Evolutionary conservation across 2,797 vertebrate genomes (phyloP), one percentile per base, ranked within the genome.

Genomic region (Ctenopoma multispine): DNA sequence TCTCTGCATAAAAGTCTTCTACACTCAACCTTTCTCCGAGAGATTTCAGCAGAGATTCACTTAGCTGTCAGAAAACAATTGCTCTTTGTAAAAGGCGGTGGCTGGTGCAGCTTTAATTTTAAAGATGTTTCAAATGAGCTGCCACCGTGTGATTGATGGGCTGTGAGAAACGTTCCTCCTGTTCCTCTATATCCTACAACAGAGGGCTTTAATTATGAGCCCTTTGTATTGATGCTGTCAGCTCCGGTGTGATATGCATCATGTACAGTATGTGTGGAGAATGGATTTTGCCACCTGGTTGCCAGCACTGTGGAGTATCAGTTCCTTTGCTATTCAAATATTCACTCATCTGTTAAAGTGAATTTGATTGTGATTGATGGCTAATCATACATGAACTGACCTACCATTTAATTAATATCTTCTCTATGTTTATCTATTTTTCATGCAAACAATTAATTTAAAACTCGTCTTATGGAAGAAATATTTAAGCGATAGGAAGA

Each of bases 41-140:
- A 76, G 75, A 81, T 84, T 86, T 87, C 84, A 75, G 71, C 69
- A 43, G 76, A 91, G 87, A 94, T 92, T 89, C 82, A 77, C 84
- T 75, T 64, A 61, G 81, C 87, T 87, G 87, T 89, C 88, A 89
- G 71, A 89, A 89, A 90, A 91, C 90, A 91, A 90, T 86, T 77
- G 88, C 61, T 87, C 80, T 84, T 80, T 81, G 79, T 87, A 80
- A 82, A 87, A 89, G 78, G 61, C 66, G 24, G 62, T 49, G 80
- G 72, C 84, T 84, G 86, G 75, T 70, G 82, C 77, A 82, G 76
- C 81, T 92, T 90, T 92, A 87, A 92, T 93, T 92, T 90, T 89
- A 89, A 90, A 92, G 86, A 89, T 84, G 84, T 84, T 93, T 87
- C 87, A 92, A 89, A 92, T 80, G 86, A 91, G 84, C 89, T 92